Evolutionary conservation across 2,888 invertebrate species (phyloP).

Genomic region (Pycnomerus fuliginosus): DNA sequence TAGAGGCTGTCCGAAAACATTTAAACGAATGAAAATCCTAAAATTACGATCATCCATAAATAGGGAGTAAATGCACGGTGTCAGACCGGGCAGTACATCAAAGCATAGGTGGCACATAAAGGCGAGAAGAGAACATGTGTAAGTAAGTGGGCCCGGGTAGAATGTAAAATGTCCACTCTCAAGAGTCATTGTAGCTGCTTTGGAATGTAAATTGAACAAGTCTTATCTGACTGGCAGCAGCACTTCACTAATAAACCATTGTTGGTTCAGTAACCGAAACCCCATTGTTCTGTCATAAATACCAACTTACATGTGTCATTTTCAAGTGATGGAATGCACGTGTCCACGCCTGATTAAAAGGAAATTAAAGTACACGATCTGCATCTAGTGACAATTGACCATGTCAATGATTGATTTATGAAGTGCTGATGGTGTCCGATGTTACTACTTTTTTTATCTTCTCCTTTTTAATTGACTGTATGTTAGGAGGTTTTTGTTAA

Average conservation of each 20-base stretch:
- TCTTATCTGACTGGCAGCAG: conserved; percentile 50
- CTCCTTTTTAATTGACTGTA: no score
- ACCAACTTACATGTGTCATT: conserved; percentile 36
- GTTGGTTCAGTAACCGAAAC: conserved; percentile 50
- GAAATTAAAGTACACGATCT: conserved; percentile 7
- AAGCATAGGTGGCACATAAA: conserved; percentile 13
- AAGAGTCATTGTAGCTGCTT: conserved; percentile 47
- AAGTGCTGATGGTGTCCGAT: no score
- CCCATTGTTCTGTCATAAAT: conserved; percentile 45
- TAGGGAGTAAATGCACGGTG: conserved; percentile 31
- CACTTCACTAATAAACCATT: conserved; percentile 52
- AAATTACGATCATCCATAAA: conserved; percentile 42
- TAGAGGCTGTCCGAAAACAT: conserved; percentile 38
- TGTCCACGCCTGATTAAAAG: conserved; percentile 9
- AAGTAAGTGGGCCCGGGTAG: conserved; percentile 40
- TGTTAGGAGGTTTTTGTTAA: no score
- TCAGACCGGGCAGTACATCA: conserved; percentile 18
- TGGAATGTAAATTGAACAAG: conserved; percentile 53
- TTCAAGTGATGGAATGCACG: conserved; percentile 30
- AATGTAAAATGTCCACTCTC: conserved; percentile 51
- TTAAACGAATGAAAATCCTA: conserved; percentile 42
- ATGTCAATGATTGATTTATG: no score
- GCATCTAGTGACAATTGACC: no score
- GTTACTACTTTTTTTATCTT: no score
- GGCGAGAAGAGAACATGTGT: conserved; percentile 22